Percentiles rank a stretch among this genome's conserved stretches.
Conservation (phyloP, 1,140 invertebrate species). For the Euborellia annulipes region DNA sequence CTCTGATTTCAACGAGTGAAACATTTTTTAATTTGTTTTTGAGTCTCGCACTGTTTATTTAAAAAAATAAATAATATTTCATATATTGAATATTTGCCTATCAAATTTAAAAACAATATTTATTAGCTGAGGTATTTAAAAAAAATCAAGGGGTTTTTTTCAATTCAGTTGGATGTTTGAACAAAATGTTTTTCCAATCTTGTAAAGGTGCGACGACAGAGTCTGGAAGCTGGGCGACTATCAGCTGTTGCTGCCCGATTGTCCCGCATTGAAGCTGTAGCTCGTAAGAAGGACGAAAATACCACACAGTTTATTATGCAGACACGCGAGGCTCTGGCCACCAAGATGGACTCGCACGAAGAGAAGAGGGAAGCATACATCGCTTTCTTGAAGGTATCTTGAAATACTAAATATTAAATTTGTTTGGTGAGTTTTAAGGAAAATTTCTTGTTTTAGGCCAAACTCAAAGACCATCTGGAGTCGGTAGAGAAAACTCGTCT, state of each 20-base stretch:
- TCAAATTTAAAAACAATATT: too few species aligned
- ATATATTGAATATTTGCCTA: too few species aligned
- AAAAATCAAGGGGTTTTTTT: too few species aligned
- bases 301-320: slow-evolving; percentile 63
- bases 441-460: slow-evolving; percentile 6
- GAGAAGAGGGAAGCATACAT: slow-evolving; percentile 81
- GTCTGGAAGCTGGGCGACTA: slow-evolving; percentile 68
- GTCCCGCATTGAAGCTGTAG: slow-evolving; percentile 75
- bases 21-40: too few species aligned
- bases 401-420: too few species aligned
- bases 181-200: slow-evolving; percentile 20
- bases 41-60: too few species aligned
- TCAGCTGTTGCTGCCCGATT: slow-evolving; percentile 63
- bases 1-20: too few species aligned
- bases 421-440: too few species aligned
- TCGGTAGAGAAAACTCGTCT: slow-evolving; percentile 69
- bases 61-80: too few species aligned
- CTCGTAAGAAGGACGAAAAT: slow-evolving; percentile 74
- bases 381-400: too few species aligned
- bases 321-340: slow-evolving; percentile 71
- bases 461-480: slow-evolving; percentile 38
- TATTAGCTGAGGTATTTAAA: too few species aligned
- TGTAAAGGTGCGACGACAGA: slow-evolving; percentile 33
- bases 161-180: too few species aligned
- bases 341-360: slow-evolving; percentile 74